A percentile compares a stretch with the other conserved stretches of the same genome.
Conservation (phyloP, 2,113 vertebrate species). For the Copsychus sechellarum region DNA sequence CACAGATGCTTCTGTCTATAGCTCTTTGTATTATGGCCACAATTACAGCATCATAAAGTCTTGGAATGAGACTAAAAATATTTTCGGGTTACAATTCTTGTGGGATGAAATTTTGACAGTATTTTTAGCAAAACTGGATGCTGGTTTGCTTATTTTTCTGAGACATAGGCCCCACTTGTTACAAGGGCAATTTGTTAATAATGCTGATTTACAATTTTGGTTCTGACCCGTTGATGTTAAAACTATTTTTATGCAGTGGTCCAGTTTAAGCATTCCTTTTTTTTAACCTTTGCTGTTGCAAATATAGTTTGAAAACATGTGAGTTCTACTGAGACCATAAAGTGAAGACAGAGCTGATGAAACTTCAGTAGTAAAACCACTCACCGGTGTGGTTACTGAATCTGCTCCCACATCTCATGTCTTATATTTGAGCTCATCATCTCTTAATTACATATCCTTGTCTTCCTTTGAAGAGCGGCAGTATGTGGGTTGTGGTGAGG, state of each 20-base stretch:
- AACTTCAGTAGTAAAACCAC: not conserved
- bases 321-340: not conserved
- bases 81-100: not conserved
- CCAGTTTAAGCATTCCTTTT: not conserved
- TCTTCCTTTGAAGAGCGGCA: slow-evolving; percentile 38
- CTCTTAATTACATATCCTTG: slow-evolving; percentile 15
- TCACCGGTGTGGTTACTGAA: slow-evolving; percentile 32
- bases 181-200: not conserved
- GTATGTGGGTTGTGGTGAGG: slow-evolving; percentile 47
- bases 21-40: not conserved
- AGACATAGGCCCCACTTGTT: not conserved
- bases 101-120: not conserved
- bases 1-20: not conserved
- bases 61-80: not conserved
- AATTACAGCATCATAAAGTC: not conserved
- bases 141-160: not conserved
- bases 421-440: slow-evolving; percentile 27
- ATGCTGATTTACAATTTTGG: not conserved
- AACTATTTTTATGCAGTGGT: not conserved
- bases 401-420: slow-evolving; percentile 24
- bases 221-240: not conserved
- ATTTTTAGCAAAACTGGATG: not conserved
- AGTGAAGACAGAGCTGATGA: not conserved
- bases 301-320: not conserved
- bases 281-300: not conserved